Evolutionary conservation across 1,140 invertebrate genomes (phyloP).

Genomic region (Stratiolaelaps scimitus): DNA sequence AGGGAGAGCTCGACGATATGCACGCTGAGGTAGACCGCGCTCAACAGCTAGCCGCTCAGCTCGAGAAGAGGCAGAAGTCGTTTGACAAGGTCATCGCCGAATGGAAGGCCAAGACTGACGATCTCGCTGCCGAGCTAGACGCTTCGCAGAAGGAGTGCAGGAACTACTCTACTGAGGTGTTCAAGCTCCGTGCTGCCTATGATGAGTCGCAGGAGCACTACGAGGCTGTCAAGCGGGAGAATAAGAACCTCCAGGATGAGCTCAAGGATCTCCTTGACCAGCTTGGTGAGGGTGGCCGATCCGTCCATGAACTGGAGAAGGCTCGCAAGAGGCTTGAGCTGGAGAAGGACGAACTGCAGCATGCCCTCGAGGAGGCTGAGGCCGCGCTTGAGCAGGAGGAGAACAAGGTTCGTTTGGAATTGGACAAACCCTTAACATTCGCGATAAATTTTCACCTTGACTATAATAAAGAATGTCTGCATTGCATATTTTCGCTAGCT

Average conservation of each 20-base stretch:
- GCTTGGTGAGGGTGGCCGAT: slow-evolving; percentile 86
- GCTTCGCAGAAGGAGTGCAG: slow-evolving; percentile 97
- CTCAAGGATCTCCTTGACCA: slow-evolving; percentile 98
- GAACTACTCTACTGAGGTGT: slow-evolving; percentile 97
- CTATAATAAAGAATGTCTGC: no score
- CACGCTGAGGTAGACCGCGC: slow-evolving; percentile 89
- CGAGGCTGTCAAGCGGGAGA: slow-evolving; percentile 93
- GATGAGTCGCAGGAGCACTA: slow-evolving; percentile 94
- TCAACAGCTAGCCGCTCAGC: slow-evolving; percentile 80
- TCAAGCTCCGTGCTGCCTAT: slow-evolving; percentile 93
- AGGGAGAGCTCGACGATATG: slow-evolving; percentile 94
- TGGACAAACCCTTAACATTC: no score
- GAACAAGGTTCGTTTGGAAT: slow-evolving; percentile 54
- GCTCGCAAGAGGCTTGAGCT: slow-evolving; percentile 91
- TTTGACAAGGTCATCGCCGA: slow-evolving; percentile 99
- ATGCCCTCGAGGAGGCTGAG: slow-evolving; percentile 96
- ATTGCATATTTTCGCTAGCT: no score
- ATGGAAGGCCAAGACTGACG: slow-evolving; percentile 99
- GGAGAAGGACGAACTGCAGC: slow-evolving; percentile 97
- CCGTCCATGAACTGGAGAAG: slow-evolving; percentile 95
- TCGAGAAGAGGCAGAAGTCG: slow-evolving; percentile 99
- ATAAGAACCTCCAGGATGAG: slow-evolving; percentile 97
- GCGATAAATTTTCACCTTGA: no score
- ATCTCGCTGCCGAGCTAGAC: slow-evolving; percentile 89
- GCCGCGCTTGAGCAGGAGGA: slow-evolving; percentile 96